Evolutionary conservation across 2,888 invertebrate genomes (phyloP), one percentile per base, ranked within the genome.

Genomic region (Leucophenga maculata): DNA sequence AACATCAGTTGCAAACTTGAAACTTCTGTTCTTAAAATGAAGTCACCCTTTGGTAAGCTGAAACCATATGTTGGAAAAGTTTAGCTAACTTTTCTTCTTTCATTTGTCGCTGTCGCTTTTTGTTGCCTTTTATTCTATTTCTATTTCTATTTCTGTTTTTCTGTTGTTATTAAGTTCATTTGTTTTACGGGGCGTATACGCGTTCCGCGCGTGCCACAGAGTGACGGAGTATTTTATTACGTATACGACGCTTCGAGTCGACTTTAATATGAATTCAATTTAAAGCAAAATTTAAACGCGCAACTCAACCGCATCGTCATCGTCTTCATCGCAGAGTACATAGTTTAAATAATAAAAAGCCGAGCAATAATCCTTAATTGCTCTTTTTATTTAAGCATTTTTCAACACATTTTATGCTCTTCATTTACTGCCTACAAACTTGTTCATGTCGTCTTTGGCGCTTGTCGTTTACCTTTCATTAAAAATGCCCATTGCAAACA

Each of bases 351-450:
- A 39, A 39, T 11, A 39, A 39, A 39, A 39, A 39, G 73, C 79
- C 78, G 72, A 78, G 81, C 74, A 78, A 81, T 81, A 80, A 80
- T 80, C 80, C 80, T 80, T 80, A 81, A 80, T 80, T 80, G 80
- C 80, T 80, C 81, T 80, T 80, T 80, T 80, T 78, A 78, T 11
- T 13, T 16, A 20, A 20, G 54, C 54, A 20, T 22, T 11, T 81
- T 76, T 78, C 74, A 78, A 78, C 79, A 80, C 78, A 79, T 78
- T 78, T 77, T 22, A 76, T 55, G 6, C 22, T 20, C 13, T 55
- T 20, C 54, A 18, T 55, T 55, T 55, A 22, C 78, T 78, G 78
- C 69, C 62, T 69, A 72, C 68, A 69, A 67, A 54, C n/a, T 31
- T n/a, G 70, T 39, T 11, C 39, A 39, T 39, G 39, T 39, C 11